Percentiles rank a stretch among this genome's conserved stretches.
These are phyloP conservation scores for Sebastes cheni DNA, from an alignment of 2,797 vertebrate genomes.

Conservation along the genomic window DNA sequence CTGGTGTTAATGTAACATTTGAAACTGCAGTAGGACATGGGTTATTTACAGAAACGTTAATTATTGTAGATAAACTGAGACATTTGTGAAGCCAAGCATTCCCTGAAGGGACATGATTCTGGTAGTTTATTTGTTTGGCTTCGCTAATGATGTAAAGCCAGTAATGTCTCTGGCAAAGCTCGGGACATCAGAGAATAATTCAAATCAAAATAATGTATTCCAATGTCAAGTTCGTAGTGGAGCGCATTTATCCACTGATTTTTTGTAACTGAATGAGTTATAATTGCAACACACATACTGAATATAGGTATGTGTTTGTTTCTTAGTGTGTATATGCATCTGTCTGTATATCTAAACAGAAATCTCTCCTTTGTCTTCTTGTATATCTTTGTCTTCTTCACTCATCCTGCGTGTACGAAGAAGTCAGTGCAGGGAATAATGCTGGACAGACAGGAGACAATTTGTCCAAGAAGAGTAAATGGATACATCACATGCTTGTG, in stretches of 20 bases:
- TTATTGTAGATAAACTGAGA: conserved; percentile 43
- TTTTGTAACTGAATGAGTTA: conserved; percentile 6
- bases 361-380: not conserved
- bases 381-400: not conserved
- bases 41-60: conserved; percentile 52
- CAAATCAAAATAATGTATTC: conserved; percentile 59
- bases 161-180: conserved; percentile 40
- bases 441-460: not conserved
- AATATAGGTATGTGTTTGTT: not conserved
- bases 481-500: not conserved
- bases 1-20: conserved; percentile 32
- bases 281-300: not conserved
- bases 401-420: not conserved
- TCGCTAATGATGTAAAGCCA: conserved; percentile 63
- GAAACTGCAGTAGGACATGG: not conserved
- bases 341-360: not conserved
- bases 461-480: not conserved
- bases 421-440: not conserved
- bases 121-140: conserved; percentile 60
- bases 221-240: conserved; percentile 29
- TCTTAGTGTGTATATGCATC: not conserved
- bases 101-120: conserved; percentile 50
- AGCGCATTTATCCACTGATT: conserved; percentile 39
- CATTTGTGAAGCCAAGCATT: conserved; percentile 31
- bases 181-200: conserved; percentile 47